Evolutionary conservation across 2,113 vertebrate genomes (phyloP).

Genomic region (Collichthys lucidus): DNA sequence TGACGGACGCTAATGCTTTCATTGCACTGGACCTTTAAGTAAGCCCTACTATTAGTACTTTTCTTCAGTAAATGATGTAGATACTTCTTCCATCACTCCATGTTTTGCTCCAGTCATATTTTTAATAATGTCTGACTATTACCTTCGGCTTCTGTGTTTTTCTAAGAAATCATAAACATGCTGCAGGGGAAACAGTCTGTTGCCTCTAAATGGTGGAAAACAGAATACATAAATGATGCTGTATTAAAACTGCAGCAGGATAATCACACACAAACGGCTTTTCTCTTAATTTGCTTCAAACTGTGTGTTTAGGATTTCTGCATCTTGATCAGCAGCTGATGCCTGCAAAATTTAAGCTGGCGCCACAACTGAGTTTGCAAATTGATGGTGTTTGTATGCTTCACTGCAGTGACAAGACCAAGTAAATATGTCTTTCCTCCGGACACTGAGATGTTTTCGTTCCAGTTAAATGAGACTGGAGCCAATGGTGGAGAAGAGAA

Average conservation of each 20-base stretch:
- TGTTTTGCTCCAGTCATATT: no score
- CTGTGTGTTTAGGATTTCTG: background rate
- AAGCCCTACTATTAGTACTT: no score
- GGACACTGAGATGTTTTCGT: background rate
- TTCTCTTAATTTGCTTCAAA: background rate
- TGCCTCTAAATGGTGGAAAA: background rate
- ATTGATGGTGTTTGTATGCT: background rate
- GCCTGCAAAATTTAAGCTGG: background rate
- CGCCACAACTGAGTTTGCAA: background rate
- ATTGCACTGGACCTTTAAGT: no score
- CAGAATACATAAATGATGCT: slow-evolving; percentile 1
- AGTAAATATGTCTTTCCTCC: background rate
- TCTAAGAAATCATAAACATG: background rate
- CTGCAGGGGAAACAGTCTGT: background rate
- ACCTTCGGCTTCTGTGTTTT: no score
- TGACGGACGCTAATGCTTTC: no score
- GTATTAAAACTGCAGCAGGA: background rate
- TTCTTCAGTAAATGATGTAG: no score
- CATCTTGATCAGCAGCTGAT: slow-evolving; percentile 19
- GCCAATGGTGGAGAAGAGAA: background rate
- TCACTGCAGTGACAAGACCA: background rate
- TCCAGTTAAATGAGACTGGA: background rate
- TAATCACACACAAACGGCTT: slow-evolving; percentile 3
- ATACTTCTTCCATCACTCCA: no score
- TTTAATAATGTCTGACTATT: no score